phyloP scores from a whole-genome alignment of 1,140 invertebrate genomes.

The Heliconius himera region DNA sequence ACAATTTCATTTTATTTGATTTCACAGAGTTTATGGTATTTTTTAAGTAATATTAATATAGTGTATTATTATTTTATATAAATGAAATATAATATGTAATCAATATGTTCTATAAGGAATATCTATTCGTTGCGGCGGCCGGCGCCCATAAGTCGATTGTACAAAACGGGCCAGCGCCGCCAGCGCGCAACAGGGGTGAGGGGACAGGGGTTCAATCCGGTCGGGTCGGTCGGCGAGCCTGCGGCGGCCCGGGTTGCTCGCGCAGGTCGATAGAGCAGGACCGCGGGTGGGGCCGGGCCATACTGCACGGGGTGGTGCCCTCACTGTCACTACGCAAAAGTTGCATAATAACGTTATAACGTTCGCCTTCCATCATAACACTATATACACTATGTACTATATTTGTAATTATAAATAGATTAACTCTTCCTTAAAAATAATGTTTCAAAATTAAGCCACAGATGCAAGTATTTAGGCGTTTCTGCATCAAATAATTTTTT shows the following conservation, averaged over 20 bases:
- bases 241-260: constrained; percentile 65
- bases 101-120: background rate
- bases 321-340: constrained; percentile 59
- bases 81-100: background rate
- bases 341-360: constrained; percentile 71
- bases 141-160: constrained; percentile 63
- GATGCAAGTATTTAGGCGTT: too few relatives aligned
- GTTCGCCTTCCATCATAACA: constrained; percentile 12
- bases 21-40: background rate
- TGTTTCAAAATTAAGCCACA: too few relatives aligned
- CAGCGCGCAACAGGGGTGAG: constrained; percentile 51
- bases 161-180: constrained; percentile 58
- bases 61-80: background rate
- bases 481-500: too few relatives aligned
- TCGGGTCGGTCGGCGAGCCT: constrained; percentile 62
- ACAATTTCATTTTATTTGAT: background rate
- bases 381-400: background rate
- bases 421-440: too few relatives aligned
- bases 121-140: constrained; percentile 47
- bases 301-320: constrained; percentile 66
- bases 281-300: constrained; percentile 78
- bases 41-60: background rate
- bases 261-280: constrained; percentile 77
- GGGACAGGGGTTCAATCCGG: constrained; percentile 68
- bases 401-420: background rate